A percentile compares a stretch with the other conserved stretches of the same genome.
phyloP scores from a whole-genome alignment of 2,888 invertebrate genomes.

The Malacosoma neustria region DNA sequence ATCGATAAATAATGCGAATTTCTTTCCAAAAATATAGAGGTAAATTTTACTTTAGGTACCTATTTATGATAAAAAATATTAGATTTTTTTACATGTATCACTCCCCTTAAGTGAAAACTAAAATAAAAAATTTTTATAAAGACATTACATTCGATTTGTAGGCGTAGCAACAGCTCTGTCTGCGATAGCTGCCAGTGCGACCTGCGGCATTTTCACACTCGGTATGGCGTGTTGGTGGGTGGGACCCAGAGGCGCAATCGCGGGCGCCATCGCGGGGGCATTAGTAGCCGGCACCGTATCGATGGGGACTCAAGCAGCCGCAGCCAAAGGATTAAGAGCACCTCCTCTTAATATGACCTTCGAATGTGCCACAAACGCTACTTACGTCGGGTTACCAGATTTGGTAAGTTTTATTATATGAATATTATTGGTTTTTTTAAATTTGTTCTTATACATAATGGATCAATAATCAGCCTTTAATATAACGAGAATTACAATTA shows the following conservation, averaged over 20 bases:
- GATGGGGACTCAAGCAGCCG: slow-evolving; percentile 79
- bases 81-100: too few relatives aligned
- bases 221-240: slow-evolving; percentile 90
- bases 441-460: neutral
- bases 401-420: slow-evolving; percentile 28
- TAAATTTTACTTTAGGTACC: too few relatives aligned
- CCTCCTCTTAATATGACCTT: slow-evolving; percentile 43
- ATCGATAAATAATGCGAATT: too few relatives aligned
- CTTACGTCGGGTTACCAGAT: slow-evolving; percentile 26
- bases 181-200: slow-evolving; percentile 88
- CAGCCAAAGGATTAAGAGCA: slow-evolving; percentile 74
- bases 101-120: too few relatives aligned
- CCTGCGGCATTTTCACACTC: slow-evolving; percentile 87
- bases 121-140: too few relatives aligned
- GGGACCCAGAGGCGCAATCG: slow-evolving; percentile 78
- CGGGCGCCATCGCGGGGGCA: slow-evolving; percentile 77
- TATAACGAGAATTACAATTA: neutral
- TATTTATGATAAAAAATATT: too few relatives aligned
- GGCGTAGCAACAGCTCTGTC: slow-evolving; percentile 83
- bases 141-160: too few relatives aligned
- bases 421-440: too few relatives aligned
- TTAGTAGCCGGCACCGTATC: slow-evolving; percentile 77
- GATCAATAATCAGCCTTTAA: neutral
- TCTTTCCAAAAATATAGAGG: too few relatives aligned
- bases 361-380: slow-evolving; percentile 37